Evolutionary conservation across 1,140 invertebrate genomes (phyloP), one percentile per base, ranked within the genome.

Genomic region (Elysia chlorotica): DNA sequence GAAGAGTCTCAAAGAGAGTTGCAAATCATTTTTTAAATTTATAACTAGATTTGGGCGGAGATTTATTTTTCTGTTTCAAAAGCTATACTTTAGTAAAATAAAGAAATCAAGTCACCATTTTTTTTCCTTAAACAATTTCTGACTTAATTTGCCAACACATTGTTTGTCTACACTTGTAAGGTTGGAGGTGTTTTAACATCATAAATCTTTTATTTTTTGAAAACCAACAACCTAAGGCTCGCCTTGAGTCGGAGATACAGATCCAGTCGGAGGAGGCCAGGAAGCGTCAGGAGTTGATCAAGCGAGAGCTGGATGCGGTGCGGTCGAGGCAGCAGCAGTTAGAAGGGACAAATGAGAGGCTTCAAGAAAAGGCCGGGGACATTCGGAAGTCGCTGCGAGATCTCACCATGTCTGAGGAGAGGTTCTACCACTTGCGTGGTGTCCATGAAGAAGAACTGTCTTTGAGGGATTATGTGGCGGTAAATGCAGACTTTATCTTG

Each of bases 401-500:
- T 78, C 66, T 88, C 28, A 79, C 79, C n/a, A 62, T 88, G 33
- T 81, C 81, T 31, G 85, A 88, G 73, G 82, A 86, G 56, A 78
- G 82, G 71, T 88, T 86, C 73, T 82, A 83, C 78, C 79, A 85
- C 53, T 74, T 88, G 25, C 77, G 79, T 65, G 71, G 70, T 17
- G 62, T 80, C n/a, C 77, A 71, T 68, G 82, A 86, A 66, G 85
- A 85, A 65, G 80, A 84, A 21, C 70, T 87, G 36, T 84, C 85
- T 21, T 73, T 88, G 0, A 82, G 82, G 78, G 86, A 88, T 73
- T 86, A 80, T 84, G 86, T 87, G 63, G 85, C 85, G 23, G 87
- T 87, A 83, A 79, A 81, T n/a, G n/a, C n/a, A n/a, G n/a, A n/a
- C n/a, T n/a, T n/a, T n/a, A n/a, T n/a, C n/a, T n/a, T n/a, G n/a